A percentile compares a stretch with the other conserved stretches of the same genome.
Conservation (phyloP, 2,113 vertebrate species). For the Empidonax traillii region DNA sequence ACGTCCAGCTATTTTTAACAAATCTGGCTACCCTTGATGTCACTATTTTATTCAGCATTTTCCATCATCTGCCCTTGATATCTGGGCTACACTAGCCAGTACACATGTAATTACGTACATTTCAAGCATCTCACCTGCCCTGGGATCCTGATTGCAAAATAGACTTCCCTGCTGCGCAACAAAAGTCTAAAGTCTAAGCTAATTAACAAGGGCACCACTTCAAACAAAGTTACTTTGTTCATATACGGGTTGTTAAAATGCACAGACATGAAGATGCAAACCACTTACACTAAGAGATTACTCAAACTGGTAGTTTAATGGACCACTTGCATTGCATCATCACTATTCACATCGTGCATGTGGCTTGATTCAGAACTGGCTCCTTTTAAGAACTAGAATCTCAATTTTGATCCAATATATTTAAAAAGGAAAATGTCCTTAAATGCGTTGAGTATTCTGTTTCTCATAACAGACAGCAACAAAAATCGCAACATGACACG, state of each 20-base stretch:
- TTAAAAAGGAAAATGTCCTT: background rate
- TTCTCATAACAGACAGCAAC: background rate
- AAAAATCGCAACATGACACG: background rate
- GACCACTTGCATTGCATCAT: background rate
- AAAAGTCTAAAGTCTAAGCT: background rate
- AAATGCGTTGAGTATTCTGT: background rate
- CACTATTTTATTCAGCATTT: background rate
- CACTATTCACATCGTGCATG: background rate
- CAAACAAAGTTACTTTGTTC: background rate
- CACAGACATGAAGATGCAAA: background rate
- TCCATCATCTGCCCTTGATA: background rate
- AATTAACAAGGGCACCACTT: background rate
- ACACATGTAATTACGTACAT: fast-evolving
- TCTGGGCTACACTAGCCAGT: background rate
- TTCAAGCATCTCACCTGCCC: background rate
- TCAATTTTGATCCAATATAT: background rate
- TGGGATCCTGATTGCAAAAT: background rate
- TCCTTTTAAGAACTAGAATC: background rate
- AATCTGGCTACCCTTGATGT: background rate
- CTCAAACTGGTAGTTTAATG: background rate
- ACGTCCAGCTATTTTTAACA: background rate
- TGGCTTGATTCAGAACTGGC: background rate
- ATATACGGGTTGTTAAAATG: background rate
- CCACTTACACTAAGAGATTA: background rate
- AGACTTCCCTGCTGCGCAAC: background rate